Evolutionary conservation across 1,140 invertebrate genomes (phyloP), one percentile per base, ranked within the genome.

Genomic region (Scylla paramamosain): DNA sequence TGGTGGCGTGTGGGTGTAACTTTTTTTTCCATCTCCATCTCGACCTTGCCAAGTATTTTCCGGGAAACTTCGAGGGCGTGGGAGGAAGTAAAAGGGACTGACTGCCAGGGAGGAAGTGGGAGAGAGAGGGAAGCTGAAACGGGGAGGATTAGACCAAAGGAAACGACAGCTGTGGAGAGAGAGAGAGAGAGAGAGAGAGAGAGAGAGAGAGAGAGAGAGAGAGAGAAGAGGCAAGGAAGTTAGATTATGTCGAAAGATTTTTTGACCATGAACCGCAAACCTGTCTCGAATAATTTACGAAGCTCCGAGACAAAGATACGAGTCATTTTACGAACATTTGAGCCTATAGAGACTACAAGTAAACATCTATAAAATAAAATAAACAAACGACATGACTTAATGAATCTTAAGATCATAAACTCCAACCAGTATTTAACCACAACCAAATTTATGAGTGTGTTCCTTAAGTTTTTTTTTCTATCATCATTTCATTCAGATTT

Each of bases 51-150:
- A 77, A 77, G 67, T 77, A 77, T 77, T 20, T 77, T 77, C 67
- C 67, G 67, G 67, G 67, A 77, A 77, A n/a, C 67, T 77, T 77
- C 67, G 8, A n/a, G 25, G n/a, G 67, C 67, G 67, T 77, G 67
- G 67, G 67, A 77, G 67, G 67, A 77, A 77, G 67, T 25, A 77
- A 77, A 77, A 77, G n/a, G 67, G 67, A 77, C 67, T 77, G 67
- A 12, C 25, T 20, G n/a, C 4, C 4, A 77, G 67, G 25, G 20
- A 77, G 67, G 6, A n/a, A 77, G 67, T 7, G 8, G 20, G 20
- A n/a, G 67, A 7, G n/a, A 77, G 52, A 20, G 52, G 52, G 52
- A 59, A 59, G 52, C 2, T 16, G 52, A n/a, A 7, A n/a, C 67
- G 25, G 8, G 67, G 67, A n/a, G 67, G 25, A n/a, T 20, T 25